Conservation (phyloP, 2,113 vertebrate genomes). For the Eleginops maclovinus region DNA sequence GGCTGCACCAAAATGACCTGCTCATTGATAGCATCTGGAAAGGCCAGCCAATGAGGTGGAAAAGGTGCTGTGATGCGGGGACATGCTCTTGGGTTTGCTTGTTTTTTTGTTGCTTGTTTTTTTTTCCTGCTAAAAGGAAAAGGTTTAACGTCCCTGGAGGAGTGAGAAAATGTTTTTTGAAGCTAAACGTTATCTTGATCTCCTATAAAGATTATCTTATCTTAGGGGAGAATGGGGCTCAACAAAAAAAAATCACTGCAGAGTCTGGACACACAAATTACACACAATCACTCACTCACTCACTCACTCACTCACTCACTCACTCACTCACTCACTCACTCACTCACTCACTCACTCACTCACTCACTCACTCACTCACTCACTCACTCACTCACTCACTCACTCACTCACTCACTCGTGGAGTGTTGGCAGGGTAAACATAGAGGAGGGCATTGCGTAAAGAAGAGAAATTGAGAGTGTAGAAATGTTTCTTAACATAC, state of each 20-base stretch:
- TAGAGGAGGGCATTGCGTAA: not conserved
- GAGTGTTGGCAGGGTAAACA: not conserved
- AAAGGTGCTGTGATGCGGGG: conserved; percentile 60
- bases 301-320: conserved; percentile 30
- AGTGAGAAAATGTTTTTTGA: conserved; percentile 57
- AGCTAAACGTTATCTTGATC: conserved; percentile 52
- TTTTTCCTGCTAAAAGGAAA: conserved; percentile 21
- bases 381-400: conserved; percentile 30
- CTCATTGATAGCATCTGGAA: conserved; percentile 67
- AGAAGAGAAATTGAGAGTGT: not conserved
- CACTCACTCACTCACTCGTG: conserved; percentile 27
- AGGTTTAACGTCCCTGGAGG: conserved; percentile 50
- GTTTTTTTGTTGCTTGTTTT: not conserved
- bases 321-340: conserved; percentile 30
- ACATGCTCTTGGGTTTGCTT: conserved; percentile 2
- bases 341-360: conserved; percentile 30
- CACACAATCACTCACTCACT: conserved; percentile 30
- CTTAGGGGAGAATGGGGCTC: conserved; percentile 22
- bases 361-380: conserved; percentile 30
- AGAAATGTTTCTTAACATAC: conserved; percentile 28
- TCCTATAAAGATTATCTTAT: conserved; percentile 61
- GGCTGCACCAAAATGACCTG: conserved; percentile 74
- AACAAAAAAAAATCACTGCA: conserved; percentile 16
- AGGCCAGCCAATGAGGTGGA: conserved; percentile 65
- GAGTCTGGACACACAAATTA: conserved; percentile 22